Evolutionary conservation across 2,113 vertebrate genomes (phyloP), one percentile per base, ranked within the genome.

Genomic region (Pituophis catenifer): DNA sequence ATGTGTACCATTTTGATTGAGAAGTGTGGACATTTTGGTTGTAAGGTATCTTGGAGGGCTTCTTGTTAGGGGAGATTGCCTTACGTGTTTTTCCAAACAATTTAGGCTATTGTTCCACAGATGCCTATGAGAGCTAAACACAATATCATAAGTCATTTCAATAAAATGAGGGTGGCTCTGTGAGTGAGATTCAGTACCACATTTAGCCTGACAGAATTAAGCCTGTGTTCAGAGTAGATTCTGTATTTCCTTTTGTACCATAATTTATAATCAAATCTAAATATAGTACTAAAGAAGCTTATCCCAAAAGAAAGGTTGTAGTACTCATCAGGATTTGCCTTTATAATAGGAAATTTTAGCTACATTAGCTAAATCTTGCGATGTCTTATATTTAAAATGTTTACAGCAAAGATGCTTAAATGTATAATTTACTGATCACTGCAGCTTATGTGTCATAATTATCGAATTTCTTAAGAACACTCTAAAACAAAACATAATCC

Each of bases 361-460:
- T 94, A 89, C 48, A 95, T 94, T 91, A 94, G 96, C 96, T 94
- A 89, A 21, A 95, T 92, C 89, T 91, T 90, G 92, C 94, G 65
- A 54, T 94, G 91, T 95, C 95, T 95, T 94, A 92, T 93, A 62
- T 95, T 62, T 65, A 81, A 93, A 58, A 52, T 50, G 52, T 96
- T 93, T 94, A 65, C 96, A 96, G 91, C 65, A 94, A 93, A 85
- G 81, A 62, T 95, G 65, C 92, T 1, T 57, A 65, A 65, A 91
- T 15, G 86, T 92, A 87, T 94, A 87, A 95, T 65, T 92, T 70
- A 23, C 96, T 96, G 93, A 96, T 93, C 50, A 91, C 90, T 95
- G 96, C 96, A 94, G 95, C 95, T 96, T 96, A 94, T 95, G 91
- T 95, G 96, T 94, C 95, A 94, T 95, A 94, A 97, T 97, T 97